These are phyloP conservation scores for Nematostella vectensis DNA, from an alignment of 92 coral and sea anemone species.

Conservation along the genomic window DNA sequence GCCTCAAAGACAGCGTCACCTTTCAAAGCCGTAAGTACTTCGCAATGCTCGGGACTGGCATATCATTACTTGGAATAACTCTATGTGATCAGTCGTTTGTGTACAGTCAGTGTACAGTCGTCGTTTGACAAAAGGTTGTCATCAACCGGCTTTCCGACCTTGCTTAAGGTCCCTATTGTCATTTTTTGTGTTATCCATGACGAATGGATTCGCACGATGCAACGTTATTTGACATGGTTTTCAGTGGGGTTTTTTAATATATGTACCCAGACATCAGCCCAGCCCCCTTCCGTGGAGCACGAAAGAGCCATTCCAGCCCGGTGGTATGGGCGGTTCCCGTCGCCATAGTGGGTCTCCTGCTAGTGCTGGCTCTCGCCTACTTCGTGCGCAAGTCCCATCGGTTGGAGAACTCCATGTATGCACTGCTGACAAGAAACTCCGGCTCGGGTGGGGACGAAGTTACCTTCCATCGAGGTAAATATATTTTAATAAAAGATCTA, in stretches of 20 bases:
- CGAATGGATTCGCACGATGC: too few species aligned
- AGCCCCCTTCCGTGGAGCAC: constrained; percentile 8
- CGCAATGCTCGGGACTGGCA: too few species aligned
- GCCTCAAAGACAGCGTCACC: not conserved
- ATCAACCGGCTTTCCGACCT: too few species aligned
- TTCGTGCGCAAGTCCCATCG: constrained; percentile 79
- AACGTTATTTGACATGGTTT: not conserved
- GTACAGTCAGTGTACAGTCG: too few species aligned
- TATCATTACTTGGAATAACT: too few species aligned
- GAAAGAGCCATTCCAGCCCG: constrained; percentile 1
- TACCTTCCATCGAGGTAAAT: constrained; percentile 62
- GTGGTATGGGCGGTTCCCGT: constrained; percentile 95
- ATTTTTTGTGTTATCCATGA: too few species aligned
- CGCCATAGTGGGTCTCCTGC: constrained; percentile 57
- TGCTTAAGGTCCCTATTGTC: too few species aligned
- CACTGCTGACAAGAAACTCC: constrained; percentile 45
- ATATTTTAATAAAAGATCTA: too few species aligned
- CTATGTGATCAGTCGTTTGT: too few species aligned
- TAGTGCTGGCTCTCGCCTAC: constrained; percentile 36
- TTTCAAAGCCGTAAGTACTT: not conserved
- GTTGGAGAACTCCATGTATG: constrained; percentile 82
- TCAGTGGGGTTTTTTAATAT: not conserved
- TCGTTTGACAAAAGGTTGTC: too few species aligned
- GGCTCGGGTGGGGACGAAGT: constrained; percentile 55
- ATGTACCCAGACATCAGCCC: not conserved